Evolutionary conservation across 2,113 vertebrate species (phyloP).

Genomic region (Ariopsis seemanni): DNA sequence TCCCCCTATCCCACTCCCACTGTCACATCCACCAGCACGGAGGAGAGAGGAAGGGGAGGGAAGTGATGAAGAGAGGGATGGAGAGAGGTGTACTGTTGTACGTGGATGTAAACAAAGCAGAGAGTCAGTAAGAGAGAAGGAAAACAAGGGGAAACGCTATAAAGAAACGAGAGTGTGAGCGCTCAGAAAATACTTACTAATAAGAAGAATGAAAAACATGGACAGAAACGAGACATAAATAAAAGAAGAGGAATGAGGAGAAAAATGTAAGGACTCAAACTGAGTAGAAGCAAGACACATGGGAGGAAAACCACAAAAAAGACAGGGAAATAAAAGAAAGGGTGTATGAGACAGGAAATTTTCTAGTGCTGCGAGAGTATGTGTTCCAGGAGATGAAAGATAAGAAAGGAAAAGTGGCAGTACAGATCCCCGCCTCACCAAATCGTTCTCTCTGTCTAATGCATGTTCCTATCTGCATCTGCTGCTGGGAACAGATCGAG

Average conservation of each 20-base stretch:
- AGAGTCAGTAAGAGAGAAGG: not conserved
- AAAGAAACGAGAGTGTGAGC: not conserved
- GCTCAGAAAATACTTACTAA: not conserved
- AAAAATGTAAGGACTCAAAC: not conserved
- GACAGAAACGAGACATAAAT: not conserved
- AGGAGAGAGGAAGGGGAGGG: slow-evolving; percentile 40
- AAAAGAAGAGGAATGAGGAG: not conserved
- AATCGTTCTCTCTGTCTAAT: slow-evolving; percentile 1
- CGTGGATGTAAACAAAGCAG: slow-evolving; percentile 25
- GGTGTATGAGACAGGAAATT: not conserved
- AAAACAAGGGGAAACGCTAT: slow-evolving; percentile 17
- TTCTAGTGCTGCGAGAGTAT: not conserved
- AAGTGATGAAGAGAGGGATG: slow-evolving; percentile 31
- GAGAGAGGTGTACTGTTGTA: slow-evolving; percentile 8
- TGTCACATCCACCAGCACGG: slow-evolving; percentile 75
- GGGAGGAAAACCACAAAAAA: not conserved
- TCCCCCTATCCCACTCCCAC: slow-evolving; percentile 78
- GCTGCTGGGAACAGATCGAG: slow-evolving; percentile 4
- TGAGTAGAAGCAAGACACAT: not conserved
- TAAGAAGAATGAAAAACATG: not conserved
- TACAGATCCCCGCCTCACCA: not conserved
- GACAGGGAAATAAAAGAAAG: not conserved
- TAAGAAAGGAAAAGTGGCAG: not conserved
- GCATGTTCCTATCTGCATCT: not conserved
- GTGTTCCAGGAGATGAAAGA: slow-evolving; percentile 7